phyloP scores from a whole-genome alignment of 2,113 vertebrate genomes.

The Bucco capensis region DNA sequence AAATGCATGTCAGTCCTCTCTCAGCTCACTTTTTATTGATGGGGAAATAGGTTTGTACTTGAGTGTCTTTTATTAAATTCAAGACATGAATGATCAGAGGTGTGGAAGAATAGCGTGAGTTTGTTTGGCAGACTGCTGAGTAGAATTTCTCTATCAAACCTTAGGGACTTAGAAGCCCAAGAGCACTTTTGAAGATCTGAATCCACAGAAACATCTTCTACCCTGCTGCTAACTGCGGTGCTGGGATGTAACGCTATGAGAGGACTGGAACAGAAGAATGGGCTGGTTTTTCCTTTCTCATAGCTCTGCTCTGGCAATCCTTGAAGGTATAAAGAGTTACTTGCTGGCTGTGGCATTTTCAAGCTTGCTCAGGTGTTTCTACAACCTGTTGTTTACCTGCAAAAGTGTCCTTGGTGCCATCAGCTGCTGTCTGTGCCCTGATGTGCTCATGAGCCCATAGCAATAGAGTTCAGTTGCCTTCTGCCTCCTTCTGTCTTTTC shows the following conservation, averaged over 20 bases:
- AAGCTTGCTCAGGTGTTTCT: neutral
- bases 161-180: neutral
- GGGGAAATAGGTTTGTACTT: neutral
- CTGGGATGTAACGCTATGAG: neutral
- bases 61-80: neutral
- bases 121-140: neutral
- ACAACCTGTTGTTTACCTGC: neutral
- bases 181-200: neutral
- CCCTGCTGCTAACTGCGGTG: neutral
- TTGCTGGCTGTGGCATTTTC: neutral
- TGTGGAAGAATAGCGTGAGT: neutral
- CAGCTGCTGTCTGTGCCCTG: neutral
- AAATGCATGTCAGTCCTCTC: neutral
- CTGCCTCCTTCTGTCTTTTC: conserved; percentile 3
- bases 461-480: neutral
- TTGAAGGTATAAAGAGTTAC: neutral
- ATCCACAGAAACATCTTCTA: neutral
- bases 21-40: neutral
- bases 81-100: neutral
- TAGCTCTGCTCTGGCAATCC: neutral
- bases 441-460: neutral
- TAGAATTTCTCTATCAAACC: neutral
- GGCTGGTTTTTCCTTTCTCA: neutral
- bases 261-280: neutral
- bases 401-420: neutral